A percentile compares a stretch with the other conserved stretches of the same genome.
These are phyloP conservation scores for Chouioia cunea DNA, from an alignment of 2,888 invertebrate genomes.

Conservation along the genomic window DNA sequence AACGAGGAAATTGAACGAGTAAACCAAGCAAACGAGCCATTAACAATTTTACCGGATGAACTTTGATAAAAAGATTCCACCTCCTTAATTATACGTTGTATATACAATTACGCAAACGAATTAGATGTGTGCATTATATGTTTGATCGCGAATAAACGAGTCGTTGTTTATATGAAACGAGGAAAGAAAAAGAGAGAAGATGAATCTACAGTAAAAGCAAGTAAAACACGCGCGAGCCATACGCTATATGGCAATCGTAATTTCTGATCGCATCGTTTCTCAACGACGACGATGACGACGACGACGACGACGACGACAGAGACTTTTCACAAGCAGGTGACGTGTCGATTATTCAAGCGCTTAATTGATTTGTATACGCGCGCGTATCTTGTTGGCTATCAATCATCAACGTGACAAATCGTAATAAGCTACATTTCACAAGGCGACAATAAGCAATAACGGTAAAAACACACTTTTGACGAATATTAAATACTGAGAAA, in stretches of 20 bases:
- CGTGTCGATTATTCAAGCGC: background rate
- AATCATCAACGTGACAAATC: too few relatives aligned
- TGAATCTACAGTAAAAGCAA: too few relatives aligned
- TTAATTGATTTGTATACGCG: background rate
- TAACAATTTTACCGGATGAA: conserved; percentile 28
- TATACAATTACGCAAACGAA: conserved; percentile 23
- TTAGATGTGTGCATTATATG: too few relatives aligned
- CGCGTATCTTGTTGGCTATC: background rate
- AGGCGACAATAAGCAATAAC: too few relatives aligned
- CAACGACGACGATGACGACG: too few relatives aligned
- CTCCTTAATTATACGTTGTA: conserved; percentile 11
- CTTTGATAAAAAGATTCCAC: conserved; percentile 33
- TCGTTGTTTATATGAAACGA: too few relatives aligned
- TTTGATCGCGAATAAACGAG: too few relatives aligned
- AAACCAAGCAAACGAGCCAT: background rate
- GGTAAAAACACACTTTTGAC: too few relatives aligned
- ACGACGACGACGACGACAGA: too few relatives aligned
- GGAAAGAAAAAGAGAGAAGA: too few relatives aligned
- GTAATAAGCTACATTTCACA: too few relatives aligned
- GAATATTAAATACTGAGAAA: too few relatives aligned
- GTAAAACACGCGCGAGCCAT: background rate
- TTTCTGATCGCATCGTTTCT: background rate
- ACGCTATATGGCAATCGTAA: conserved; percentile 1
- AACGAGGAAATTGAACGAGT: conserved; percentile 19
- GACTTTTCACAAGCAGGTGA: background rate